Evolutionary conservation across 2,888 invertebrate genomes (phyloP).

Genomic region (Buathra laborator): DNA sequence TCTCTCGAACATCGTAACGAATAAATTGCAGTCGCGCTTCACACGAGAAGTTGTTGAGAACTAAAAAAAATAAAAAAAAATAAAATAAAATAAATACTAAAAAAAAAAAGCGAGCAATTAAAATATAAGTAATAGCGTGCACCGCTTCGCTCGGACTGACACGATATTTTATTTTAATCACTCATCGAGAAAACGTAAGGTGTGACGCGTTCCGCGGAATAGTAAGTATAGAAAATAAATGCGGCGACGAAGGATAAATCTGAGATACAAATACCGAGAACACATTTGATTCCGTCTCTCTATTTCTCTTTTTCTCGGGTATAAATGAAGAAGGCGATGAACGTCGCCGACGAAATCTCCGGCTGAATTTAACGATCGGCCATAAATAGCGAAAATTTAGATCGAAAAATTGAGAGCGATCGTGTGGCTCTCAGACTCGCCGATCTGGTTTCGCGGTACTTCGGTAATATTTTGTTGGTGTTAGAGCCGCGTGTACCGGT

Average conservation of each 20-base stretch:
- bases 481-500: slow-evolving; percentile 9
- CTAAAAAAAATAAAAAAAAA: not conserved
- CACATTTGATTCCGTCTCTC: slow-evolving; percentile 18
- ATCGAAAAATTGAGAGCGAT: slow-evolving; percentile 64
- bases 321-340: slow-evolving; percentile 51
- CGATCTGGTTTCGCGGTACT: slow-evolving; percentile 25
- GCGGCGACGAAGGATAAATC: slow-evolving; percentile 6
- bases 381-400: slow-evolving; percentile 65
- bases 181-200: slow-evolving; percentile 33
- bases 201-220: not conserved
- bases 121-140: slow-evolving; percentile 24
- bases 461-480: slow-evolving; percentile 36
- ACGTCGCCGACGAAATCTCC: slow-evolving; percentile 15
- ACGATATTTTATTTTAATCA: slow-evolving; percentile 36
- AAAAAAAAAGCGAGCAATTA: not conserved
- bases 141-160: not conserved
- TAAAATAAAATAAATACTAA: not conserved
- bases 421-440: slow-evolving; percentile 16
- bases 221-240: slow-evolving; percentile 33
- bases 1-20: not conserved
- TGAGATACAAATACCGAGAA: slow-evolving; percentile 42
- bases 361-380: slow-evolving; percentile 63
- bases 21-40: not conserved
- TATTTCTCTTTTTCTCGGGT: not conserved
- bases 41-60: not conserved